Evolutionary conservation across 2,888 invertebrate genomes (phyloP).

Genomic region (Pandemis cinnamomeana): DNA sequence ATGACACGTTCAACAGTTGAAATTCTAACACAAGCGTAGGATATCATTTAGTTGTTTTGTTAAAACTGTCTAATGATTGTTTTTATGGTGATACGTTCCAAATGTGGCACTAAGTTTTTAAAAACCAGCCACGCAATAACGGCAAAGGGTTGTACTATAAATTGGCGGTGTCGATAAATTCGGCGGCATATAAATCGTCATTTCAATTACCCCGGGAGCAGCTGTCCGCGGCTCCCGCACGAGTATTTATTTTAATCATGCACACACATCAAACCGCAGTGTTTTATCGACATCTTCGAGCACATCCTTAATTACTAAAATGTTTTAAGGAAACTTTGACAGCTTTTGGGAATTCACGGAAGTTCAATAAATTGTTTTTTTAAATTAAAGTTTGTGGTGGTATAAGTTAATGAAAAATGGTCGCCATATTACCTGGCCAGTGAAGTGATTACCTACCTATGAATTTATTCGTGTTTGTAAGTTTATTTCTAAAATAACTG

Average conservation of each 20-base stretch:
- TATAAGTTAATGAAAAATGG: too few species aligned
- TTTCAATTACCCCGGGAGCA: constrained; percentile 81
- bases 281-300: constrained; percentile 68
- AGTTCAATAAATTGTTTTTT: constrained; percentile 1
- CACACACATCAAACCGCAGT: constrained; percentile 64
- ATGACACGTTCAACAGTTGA: too few species aligned
- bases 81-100: not conserved
- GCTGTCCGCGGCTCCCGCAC: constrained; percentile 75
- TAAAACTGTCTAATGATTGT: not conserved
- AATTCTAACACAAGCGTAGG: too few species aligned
- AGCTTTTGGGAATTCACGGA: constrained; percentile 23
- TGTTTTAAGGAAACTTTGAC: constrained; percentile 42
- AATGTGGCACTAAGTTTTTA: not conserved
- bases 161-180: constrained; percentile 80
- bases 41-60: not conserved
- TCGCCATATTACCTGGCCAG: too few species aligned
- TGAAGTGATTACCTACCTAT: too few species aligned
- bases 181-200: constrained; percentile 81
- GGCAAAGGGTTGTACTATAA: constrained; percentile 63
- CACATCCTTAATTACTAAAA: constrained; percentile 64
- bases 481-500: too few species aligned
- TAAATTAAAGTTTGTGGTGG: too few species aligned
- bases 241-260: constrained; percentile 82
- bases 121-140: constrained; percentile 48
- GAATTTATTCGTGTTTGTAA: too few species aligned